Base-by-base conservation (phyloP, 1,140 invertebrate species). In the Paraescarpia echinospica region DNA sequence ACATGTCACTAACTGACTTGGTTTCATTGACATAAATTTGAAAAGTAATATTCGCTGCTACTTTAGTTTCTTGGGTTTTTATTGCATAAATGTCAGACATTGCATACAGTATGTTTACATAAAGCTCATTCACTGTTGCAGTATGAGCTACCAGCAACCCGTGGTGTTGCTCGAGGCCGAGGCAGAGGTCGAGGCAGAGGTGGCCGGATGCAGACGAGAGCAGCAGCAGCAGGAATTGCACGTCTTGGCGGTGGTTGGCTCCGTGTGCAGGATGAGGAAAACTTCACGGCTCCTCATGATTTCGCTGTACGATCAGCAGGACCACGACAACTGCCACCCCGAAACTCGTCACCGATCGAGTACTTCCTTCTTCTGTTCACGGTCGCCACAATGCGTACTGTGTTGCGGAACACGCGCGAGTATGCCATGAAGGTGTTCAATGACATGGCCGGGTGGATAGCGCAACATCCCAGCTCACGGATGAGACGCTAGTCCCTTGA, bases 361-460 rank as follows among this genome's bases (percentile, higher is more conserved):
- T 90, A 90, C 90, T 90, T 90, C n/a, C n/a, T 90, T 1, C 90
- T 35, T 1, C 90, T 90, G n/a, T 41, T 90, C 27, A 90, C 90
- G 8, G 35, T 90, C 14, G 90, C 90, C 8, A 77, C 59, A 27
- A 77, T 77, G 59, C 22, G 27, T 5, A 77, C 59, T 77, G 59
- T 77, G 59, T 77, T 77, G 59, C 59, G 22, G 1, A 77, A 77
- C 59, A 77, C 59, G 22, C 6, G 59, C 1, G 22, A 77, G 22
- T 77, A 77, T 77, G 59, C 59, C 6, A 77, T 31, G 59, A 8
- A 77, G 59, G 59, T 77, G 59, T 77, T 77, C 22, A 18, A 27
- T 2, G 27, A 77, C 59, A 77, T 77, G 59, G 59, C 59, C 2
- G 59, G 59, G 59, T 77, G 59, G 59, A 77, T 77, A 8, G 59